Evolutionary conservation across 2,888 invertebrate species (phyloP).

Genomic region (Galerucella calmariensis): DNA sequence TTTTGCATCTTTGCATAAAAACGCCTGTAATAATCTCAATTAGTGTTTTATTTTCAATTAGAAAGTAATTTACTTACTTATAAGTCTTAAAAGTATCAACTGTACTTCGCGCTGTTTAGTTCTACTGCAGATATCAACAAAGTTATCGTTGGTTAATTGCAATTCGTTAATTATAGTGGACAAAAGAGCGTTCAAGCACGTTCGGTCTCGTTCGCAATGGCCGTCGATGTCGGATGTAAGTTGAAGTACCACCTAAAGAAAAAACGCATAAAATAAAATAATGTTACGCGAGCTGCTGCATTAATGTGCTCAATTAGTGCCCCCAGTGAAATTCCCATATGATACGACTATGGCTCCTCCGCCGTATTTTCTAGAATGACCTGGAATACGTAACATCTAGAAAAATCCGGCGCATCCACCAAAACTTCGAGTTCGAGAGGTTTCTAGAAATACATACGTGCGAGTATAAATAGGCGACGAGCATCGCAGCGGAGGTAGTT

Average conservation of each 20-base stretch:
- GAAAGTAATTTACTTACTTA: constrained; percentile 72
- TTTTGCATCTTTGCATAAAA: constrained; percentile 81
- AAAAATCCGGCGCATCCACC: too few relatives aligned
- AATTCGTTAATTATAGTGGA: constrained; percentile 78
- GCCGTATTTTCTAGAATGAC: too few relatives aligned
- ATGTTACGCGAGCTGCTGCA: too few relatives aligned
- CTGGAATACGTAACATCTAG: too few relatives aligned
- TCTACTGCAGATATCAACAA: constrained; percentile 70
- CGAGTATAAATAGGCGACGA: too few relatives aligned
- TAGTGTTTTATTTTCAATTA: neutral
- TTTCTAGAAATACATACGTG: too few relatives aligned
- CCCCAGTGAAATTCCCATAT: too few relatives aligned
- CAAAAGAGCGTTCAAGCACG: constrained; percentile 81
- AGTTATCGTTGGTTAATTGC: constrained; percentile 73
- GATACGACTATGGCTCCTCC: too few relatives aligned
- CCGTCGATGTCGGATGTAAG: constrained; percentile 89
- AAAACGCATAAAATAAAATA: neutral
- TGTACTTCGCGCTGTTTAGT: constrained; percentile 86
- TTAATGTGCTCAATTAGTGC: too few relatives aligned
- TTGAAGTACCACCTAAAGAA: constrained; percentile 84
- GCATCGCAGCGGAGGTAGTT: too few relatives aligned
- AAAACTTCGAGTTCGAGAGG: too few relatives aligned
- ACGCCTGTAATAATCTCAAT: constrained; percentile 67
- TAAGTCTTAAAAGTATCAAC: constrained; percentile 85
- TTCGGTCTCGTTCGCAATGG: constrained; percentile 82